Percentiles rank a stretch among this genome's conserved stretches.
Evolutionary conservation across 2,113 vertebrate species (phyloP).

Genomic region (Thalassarche chlororhynchos): DNA sequence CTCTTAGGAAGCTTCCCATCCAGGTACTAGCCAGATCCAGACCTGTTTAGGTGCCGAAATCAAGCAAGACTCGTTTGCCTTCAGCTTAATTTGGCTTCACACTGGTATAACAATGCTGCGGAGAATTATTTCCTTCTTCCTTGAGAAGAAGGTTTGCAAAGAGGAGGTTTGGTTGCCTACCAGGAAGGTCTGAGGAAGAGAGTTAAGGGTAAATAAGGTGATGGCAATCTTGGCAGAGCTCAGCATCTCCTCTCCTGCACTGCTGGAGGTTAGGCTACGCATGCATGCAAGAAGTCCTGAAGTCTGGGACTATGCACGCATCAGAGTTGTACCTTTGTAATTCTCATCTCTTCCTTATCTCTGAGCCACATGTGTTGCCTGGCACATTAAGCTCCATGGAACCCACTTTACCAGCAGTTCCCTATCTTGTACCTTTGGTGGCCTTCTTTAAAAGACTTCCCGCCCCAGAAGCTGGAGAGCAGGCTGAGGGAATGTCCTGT

Average conservation of each 20-base stretch:
- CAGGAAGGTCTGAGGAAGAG: background rate
- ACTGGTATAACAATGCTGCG: fast-evolving
- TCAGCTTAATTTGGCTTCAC: background rate
- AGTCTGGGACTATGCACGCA: fast-evolving
- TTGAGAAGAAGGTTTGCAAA: background rate
- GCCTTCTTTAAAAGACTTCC: background rate
- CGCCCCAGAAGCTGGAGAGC: background rate
- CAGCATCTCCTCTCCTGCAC: background rate
- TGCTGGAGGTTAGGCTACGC: background rate
- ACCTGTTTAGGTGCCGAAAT: background rate
- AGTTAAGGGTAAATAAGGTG: background rate
- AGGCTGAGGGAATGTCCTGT: background rate
- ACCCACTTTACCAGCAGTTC: background rate
- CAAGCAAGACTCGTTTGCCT: background rate
- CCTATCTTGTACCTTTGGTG: background rate
- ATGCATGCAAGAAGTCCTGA: background rate
- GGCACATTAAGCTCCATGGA: background rate
- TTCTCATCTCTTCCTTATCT: background rate
- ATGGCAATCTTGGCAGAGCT: background rate
- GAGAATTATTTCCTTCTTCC: background rate
- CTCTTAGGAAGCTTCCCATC: background rate
- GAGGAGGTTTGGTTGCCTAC: background rate
- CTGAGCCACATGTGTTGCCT: background rate
- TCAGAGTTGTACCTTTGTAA: background rate
- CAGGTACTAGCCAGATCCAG: background rate